Base-by-base conservation (phyloP, 1,140 invertebrate genomes). In the Notospermus geniculatus region DNA sequence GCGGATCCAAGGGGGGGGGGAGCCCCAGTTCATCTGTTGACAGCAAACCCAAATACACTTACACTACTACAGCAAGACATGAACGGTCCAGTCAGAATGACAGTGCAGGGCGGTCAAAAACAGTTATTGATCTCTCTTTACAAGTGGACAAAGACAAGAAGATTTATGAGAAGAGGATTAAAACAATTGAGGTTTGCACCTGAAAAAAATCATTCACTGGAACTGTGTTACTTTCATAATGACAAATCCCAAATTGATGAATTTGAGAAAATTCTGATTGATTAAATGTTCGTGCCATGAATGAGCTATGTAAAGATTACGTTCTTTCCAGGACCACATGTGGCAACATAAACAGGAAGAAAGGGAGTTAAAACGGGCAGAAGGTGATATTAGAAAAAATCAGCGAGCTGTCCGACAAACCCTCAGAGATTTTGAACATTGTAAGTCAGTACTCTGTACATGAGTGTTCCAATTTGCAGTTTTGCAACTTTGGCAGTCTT, bases 321-420 rank as follows among this genome's bases (percentile, higher is more conserved):
- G n/a, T n/a, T n/a, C 41, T n/a, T n/a, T 66, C 0, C 39, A 80
- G 78, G 76, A 79, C 59, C 77, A 80, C 62, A 80, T 80, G 79
- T 80, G 78, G 72, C 74, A 79, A 68, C 75, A 78, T 56, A 80
- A 80, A 62, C 78, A 80, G 56, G 73, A 77, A 57, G 79, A 80
- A 59, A 60, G 79, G 58, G 79, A 77, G 64, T 57, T 80, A 39
- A 80, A 80, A 45, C 62, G 78, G 41, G 63, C 68, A 43, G 78
- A 80, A 64, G 79, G 79, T 27, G 79, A 80, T 54, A 77, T 80
- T 17, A 71, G 78, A 27, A 80, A 80, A 59, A 79, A 80, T 43
- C 74, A 78, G 56, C 63, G 72, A 28, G 63, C 73, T 46, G 75
- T 80, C 15, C 54, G 76, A 58, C 76, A 76, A 54, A 71, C 77